Percentiles rank a stretch among this genome's conserved stretches.
phyloP scores from a whole-genome alignment of 2,113 vertebrate species.

The Psittacula cyanocephala region DNA sequence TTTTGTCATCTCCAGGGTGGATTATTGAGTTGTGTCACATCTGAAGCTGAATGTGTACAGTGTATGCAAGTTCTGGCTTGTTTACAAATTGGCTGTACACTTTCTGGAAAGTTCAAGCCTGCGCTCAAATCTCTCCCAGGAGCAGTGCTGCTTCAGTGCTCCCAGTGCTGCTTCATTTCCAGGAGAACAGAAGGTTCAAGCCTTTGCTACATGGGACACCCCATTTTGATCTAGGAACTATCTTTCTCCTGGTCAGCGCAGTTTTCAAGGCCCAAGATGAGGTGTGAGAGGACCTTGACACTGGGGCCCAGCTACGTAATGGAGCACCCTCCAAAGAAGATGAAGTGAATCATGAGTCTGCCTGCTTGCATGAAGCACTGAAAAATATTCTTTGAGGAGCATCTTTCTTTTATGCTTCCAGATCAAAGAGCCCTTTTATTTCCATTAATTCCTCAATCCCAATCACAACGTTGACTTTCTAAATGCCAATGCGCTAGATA shows the following conservation, averaged over 20 bases:
- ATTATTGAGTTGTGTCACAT: not conserved
- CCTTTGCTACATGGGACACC: not conserved
- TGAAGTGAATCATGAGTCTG: not conserved
- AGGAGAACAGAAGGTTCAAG: not conserved
- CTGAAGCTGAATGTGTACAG: constrained; percentile 23
- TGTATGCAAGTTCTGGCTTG: not conserved
- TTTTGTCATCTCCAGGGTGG: constrained; percentile 14
- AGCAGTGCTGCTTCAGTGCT: not conserved
- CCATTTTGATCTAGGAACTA: not conserved
- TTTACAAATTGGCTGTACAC: not conserved
- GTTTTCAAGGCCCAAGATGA: not conserved
- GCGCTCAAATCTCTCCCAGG: not conserved
- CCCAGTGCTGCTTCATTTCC: not conserved
- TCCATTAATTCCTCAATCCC: not conserved
- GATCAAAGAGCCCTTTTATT: not conserved
- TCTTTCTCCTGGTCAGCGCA: not conserved
- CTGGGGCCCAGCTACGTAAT: not conserved
- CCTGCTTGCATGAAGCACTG: not conserved
- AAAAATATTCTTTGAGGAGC: not conserved
- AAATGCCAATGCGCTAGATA: not conserved
- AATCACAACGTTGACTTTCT: not conserved
- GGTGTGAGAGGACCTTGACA: not conserved
- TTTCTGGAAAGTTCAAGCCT: not conserved
- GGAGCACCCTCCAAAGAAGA: not conserved
- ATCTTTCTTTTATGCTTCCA: not conserved